A percentile compares a stretch with the other conserved stretches of the same genome.
Evolutionary conservation across 2,888 invertebrate species (phyloP).

Genomic region (Pseudolycoriella hygida): DNA sequence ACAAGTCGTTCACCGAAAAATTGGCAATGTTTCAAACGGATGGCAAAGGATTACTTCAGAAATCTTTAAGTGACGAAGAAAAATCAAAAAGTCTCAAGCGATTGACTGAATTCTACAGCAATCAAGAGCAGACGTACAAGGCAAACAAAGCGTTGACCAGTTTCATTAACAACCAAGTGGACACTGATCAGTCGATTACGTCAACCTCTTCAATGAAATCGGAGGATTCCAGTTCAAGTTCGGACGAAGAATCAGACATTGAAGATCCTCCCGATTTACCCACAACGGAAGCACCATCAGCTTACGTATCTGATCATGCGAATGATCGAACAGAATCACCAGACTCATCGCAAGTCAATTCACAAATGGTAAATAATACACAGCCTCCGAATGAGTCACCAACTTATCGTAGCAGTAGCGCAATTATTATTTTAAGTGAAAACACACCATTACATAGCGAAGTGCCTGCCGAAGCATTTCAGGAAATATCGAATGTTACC

Average conservation of each 20-base stretch:
- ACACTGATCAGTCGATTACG: slow-evolving; percentile 9
- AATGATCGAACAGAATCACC: background rate
- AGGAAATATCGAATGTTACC: slow-evolving; percentile 6
- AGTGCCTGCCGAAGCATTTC: slow-evolving; percentile 5
- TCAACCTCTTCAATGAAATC: slow-evolving; percentile 12
- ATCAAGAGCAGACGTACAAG: slow-evolving; percentile 16
- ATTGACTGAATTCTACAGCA: slow-evolving; percentile 16
- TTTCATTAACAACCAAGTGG: slow-evolving; percentile 14
- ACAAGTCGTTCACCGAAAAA: slow-evolving; percentile 5
- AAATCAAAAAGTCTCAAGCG: slow-evolving; percentile 27
- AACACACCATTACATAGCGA: background rate
- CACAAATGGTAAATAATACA: background rate
- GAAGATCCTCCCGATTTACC: slow-evolving; percentile 17
- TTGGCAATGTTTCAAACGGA: slow-evolving; percentile 5
- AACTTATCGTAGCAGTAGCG: slow-evolving; percentile 1
- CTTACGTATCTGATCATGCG: background rate
- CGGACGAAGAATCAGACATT: slow-evolving; percentile 11
- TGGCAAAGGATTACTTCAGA: slow-evolving; percentile 15
- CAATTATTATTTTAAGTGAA: slow-evolving; percentile 1
- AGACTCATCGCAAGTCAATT: background rate
- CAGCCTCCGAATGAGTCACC: background rate
- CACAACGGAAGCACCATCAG: slow-evolving; percentile 15
- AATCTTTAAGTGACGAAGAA: slow-evolving; percentile 40
- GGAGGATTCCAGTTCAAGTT: slow-evolving; percentile 2
- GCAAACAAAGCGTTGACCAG: slow-evolving; percentile 15